Conservation (phyloP, 2,113 vertebrate genomes). For the Odocoileus virginianus region DNA sequence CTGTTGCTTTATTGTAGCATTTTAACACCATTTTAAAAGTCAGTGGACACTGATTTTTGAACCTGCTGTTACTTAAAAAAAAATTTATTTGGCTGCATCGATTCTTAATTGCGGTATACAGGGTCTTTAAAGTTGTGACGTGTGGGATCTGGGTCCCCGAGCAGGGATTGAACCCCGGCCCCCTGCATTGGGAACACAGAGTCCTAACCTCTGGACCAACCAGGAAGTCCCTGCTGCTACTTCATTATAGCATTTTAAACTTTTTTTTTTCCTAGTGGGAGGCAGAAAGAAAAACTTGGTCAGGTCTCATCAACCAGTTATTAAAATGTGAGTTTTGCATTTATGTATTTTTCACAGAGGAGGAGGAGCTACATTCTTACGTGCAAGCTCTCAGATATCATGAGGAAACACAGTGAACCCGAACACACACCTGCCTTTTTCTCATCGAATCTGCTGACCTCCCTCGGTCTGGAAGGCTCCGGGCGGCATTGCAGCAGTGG, state of each 20-base stretch:
- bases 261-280: background rate
- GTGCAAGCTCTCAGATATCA: rapidly evolving
- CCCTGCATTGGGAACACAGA: background rate
- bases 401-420: rapidly evolving
- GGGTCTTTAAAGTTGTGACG: background rate
- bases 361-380: rapidly evolving
- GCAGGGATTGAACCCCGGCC: too few species aligned
- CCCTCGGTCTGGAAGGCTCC: background rate
- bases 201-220: background rate
- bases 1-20: background rate
- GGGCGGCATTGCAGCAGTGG: rapidly evolving
- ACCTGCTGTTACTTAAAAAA: background rate
- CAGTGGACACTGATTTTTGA: background rate
- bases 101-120: background rate
- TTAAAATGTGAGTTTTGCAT: background rate
- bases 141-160: background rate
- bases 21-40: background rate
- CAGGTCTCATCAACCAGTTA: background rate
- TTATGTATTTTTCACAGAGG: background rate
- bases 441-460: rapidly evolving
- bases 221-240: background rate
- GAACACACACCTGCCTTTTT: rapidly evolving
- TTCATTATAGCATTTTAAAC: background rate
- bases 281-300: background rate
- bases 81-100: background rate